Evolutionary conservation across 1,140 invertebrate genomes (phyloP), one percentile per base, ranked within the genome.

Genomic region (Calliphora vicina): DNA sequence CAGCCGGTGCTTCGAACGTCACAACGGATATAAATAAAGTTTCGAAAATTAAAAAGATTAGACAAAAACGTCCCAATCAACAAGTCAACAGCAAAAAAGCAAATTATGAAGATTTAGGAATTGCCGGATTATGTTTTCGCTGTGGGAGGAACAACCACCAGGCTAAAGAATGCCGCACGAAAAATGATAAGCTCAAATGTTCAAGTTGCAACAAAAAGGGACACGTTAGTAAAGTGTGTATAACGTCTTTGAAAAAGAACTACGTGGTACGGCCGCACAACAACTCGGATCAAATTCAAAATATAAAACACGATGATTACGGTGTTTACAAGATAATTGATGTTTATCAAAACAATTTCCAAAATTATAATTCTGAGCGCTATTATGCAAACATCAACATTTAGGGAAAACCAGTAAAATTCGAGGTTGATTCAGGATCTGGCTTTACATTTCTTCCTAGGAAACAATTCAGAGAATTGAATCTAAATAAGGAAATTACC

Each of bases 371-470:
- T 35, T n/a, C 73, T 25, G 26, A 76, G 17, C 73, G 73, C 4
- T 76, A 76, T 26, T 76, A 35, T 20, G 73, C 73, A 35, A 17
- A 76, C 15, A 17, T 78, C 13, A 25, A n/a, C 5, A 42, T 78
- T 35, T 27, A 78, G 15, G 74, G 74, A 13, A 78, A 35, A 73
- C 23, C 71, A 73, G 71, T 26, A 27, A 26, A 29, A 73, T 73
- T 73, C 13, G 23, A 73, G 26, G 74, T 78, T 2, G 29, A 78
- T 20, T 78, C 74, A 2, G 74, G 27, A 4, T 76, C 73, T 76
- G 73, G 73, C 5, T 76, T 25, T 76, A 25, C 26, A 76, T 76
- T 76, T 35, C 29, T 76, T 35, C 74, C 74, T 0, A 78, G 74
- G 13, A 78, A 5, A 20, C 74, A 78, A 78, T 78, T 78, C 74